Percentiles rank a stretch among this genome's conserved stretches.
Evolutionary conservation across 1,140 invertebrate species (phyloP).

Genomic region (Oncopeltus fasciatus): DNA sequence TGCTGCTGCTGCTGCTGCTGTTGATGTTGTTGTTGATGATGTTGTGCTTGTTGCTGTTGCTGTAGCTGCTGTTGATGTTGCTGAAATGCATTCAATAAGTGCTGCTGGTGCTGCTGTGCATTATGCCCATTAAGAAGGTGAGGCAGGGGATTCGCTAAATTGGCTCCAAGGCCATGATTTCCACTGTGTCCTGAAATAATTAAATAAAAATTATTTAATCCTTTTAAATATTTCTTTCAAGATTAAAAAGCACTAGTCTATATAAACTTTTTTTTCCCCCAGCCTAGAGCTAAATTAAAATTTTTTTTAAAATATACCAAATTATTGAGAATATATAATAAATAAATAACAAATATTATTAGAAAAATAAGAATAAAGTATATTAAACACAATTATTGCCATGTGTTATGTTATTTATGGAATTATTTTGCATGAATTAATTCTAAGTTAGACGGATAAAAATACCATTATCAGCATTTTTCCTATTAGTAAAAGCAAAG

Average conservation of each 20-base stretch:
- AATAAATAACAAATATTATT: not conserved
- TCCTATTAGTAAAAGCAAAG: too few relatives aligned
- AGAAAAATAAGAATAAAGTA: not conserved
- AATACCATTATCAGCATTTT: too few relatives aligned
- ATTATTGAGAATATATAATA: too few relatives aligned
- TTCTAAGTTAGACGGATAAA: too few relatives aligned
- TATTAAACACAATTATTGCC: not conserved
- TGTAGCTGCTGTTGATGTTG: constrained; percentile 18
- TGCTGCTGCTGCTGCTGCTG: constrained; percentile 22
- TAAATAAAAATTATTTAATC: not conserved
- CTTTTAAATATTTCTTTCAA: not conserved
- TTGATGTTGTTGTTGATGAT: constrained; percentile 20
- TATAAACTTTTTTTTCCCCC: too few relatives aligned
- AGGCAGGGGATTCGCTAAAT: constrained; percentile 26
- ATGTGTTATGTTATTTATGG: not conserved
- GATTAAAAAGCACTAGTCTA: too few relatives aligned
- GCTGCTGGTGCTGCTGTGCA: constrained; percentile 29
- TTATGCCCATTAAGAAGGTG: constrained; percentile 41
- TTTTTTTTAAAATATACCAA: too few relatives aligned
- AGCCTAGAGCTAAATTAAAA: too few relatives aligned
- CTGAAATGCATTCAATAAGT: constrained; percentile 38
- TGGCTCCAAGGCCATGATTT: constrained; percentile 8
- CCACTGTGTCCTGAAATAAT: constrained; percentile 3
- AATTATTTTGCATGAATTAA: not conserved
- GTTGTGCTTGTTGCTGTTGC: constrained; percentile 21